Evolutionary conservation across 37 sponge, comb jelly and placozoan genomes (phyloP), one percentile per base, ranked within the genome.

Genomic region (Agelas oroides): DNA sequence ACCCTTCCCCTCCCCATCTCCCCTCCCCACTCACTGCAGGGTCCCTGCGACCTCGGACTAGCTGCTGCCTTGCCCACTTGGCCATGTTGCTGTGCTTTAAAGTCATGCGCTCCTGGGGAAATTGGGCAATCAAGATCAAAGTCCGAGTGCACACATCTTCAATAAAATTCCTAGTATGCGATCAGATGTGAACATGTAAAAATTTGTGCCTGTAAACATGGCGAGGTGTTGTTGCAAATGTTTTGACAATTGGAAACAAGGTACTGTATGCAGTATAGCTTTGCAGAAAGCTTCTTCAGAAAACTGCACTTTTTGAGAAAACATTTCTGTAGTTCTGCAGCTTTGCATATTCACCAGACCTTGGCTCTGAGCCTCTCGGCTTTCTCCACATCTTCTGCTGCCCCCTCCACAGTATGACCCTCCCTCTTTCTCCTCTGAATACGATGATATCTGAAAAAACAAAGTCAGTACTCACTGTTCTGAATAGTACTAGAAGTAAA

Each of bases 21-120:
- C n/a, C n/a, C n/a, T n/a, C 46, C 46, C 3, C 46, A 63, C 75
- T 92, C 57, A 90, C 91, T 31, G 46, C 78, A 23, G 89, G 78
- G 69, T 95, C 93, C 63, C 38, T 92, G 85, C 83, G 90, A 37
- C 61, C 80, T 66, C 92, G 86, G 41, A 75, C 65, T 0, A 75
- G 77, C 52, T 84, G 84, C 36, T 88, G 70, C 53, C 80, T 94
- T 34, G 91, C 93, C 97, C 97, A 97, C 76, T 95, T 97, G 18
- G 88, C 83, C 59, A 67, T 74, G 21, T 68, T 82, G 52, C 90
- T 83, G 75, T 97, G 97, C 57, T 89, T 92, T 58, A 95, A 71
- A 32, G 95, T 93, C 76, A 92, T 88, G 35, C 97, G 71, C 81
- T 97, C 97, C 95, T 94, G 61, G n/a, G 53, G 57, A 0, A 2